Conservation (phyloP, 2,888 invertebrate species). For the Hyposoter didymator region DNA sequence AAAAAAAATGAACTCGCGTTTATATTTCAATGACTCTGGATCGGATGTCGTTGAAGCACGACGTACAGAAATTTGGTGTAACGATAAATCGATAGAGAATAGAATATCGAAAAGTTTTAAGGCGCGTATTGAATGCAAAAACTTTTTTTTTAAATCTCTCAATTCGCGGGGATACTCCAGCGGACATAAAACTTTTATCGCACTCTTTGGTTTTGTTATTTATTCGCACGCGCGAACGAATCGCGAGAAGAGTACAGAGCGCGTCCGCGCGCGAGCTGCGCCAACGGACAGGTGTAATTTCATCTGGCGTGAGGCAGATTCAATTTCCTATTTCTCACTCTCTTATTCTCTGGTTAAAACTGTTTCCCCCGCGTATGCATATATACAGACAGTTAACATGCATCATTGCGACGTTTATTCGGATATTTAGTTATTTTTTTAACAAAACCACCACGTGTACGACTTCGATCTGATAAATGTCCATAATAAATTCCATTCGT, state of each 20-base stretch:
- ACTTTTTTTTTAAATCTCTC: conserved; percentile 45
- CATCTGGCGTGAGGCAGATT: conserved; percentile 65
- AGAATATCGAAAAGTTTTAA: conserved; percentile 12
- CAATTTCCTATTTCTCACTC: conserved; percentile 68
- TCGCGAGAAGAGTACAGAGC: conserved; percentile 38
- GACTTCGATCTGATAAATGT: neutral
- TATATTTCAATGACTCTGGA: no score
- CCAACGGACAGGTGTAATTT: conserved; percentile 65
- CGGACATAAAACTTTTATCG: conserved; percentile 12
- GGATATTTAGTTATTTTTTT: conserved; percentile 4
- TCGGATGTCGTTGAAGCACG: no score
- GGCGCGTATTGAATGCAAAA: conserved; percentile 55
- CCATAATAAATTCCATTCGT: neutral
- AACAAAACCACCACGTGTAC: neutral
- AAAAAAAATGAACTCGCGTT: no score
- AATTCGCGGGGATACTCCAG: conserved; percentile 16
- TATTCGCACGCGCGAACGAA: conserved; percentile 59
- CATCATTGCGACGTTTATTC: conserved; percentile 50
- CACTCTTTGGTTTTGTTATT: conserved; percentile 30
- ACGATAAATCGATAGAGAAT: no score
- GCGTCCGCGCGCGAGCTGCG: conserved; percentile 51
- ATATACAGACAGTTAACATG: conserved; percentile 46
- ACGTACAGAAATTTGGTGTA: no score
- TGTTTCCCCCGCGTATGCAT: conserved; percentile 27
- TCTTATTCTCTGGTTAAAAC: conserved; percentile 60